Percentiles rank a stretch among this genome's conserved stretches.
These are phyloP conservation scores for Zeugodacus cucurbitae DNA, from an alignment of 1,140 invertebrate species.

Conservation along the genomic window DNA sequence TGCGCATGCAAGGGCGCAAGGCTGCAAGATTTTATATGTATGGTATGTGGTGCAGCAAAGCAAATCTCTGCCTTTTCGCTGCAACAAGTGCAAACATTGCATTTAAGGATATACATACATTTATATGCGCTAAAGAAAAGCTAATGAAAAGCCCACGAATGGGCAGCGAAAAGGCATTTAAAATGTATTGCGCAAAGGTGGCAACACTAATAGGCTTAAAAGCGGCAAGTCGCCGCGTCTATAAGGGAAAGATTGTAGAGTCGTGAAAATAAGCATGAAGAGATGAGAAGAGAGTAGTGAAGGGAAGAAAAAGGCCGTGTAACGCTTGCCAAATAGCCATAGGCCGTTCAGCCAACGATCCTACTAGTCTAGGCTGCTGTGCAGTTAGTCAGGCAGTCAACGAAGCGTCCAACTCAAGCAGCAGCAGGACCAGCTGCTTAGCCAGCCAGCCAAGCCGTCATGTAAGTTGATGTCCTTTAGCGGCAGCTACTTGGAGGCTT, in stretches of 20 bases:
- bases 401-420: not conserved
- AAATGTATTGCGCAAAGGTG: not conserved
- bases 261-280: not conserved
- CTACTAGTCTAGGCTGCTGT: no score
- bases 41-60: not conserved
- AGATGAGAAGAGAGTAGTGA: not conserved
- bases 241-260: not conserved
- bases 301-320: not conserved
- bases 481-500: not conserved
- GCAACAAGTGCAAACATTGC: conserved; percentile 1
- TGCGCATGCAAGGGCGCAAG: not conserved
- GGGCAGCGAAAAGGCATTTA: not conserved
- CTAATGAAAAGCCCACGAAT: not conserved
- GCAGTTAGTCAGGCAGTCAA: not conserved
- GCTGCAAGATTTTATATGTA: not conserved
- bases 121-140: not conserved
- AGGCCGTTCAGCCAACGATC: not conserved
- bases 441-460: not conserved
- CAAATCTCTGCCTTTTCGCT: not conserved
- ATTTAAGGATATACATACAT: not conserved
- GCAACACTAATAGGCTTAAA: not conserved
- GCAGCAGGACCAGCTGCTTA: not conserved
- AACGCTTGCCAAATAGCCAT: not conserved
- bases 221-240: not conserved
- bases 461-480: conserved; percentile 19